Evolutionary conservation across 2,797 vertebrate species (phyloP).

Genomic region (Tolypeutes matacus): DNA sequence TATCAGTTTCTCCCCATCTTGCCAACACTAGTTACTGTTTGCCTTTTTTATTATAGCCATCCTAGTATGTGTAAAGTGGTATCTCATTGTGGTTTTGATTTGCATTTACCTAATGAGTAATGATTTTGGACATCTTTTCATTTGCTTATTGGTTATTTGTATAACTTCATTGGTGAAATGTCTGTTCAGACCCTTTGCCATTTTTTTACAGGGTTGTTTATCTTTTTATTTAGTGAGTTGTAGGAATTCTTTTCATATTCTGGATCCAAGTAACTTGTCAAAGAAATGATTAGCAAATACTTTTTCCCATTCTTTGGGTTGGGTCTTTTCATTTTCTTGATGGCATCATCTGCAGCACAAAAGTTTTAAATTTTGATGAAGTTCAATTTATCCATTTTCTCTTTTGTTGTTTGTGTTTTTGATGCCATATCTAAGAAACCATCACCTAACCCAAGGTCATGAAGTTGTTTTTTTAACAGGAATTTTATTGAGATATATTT

Average conservation of each 20-base stretch:
- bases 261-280: not conserved
- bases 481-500: too few species aligned
- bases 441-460: not conserved
- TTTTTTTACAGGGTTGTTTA: not conserved
- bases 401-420: not conserved
- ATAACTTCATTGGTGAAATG: not conserved
- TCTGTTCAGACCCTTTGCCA: not conserved
- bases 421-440: not conserved
- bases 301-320: not conserved
- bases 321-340: not conserved
- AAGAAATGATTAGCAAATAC: not conserved
- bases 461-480: not conserved
- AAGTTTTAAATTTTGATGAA: conserved; percentile 8
- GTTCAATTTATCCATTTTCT: not conserved
- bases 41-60: not conserved
- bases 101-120: not conserved
- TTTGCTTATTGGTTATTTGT: not conserved
- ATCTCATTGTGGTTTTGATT: not conserved
- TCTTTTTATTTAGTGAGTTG: not conserved
- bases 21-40: not conserved
- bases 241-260: not conserved
- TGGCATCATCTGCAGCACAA: not conserved
- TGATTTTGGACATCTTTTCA: not conserved
- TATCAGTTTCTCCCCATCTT: not conserved
- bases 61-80: not conserved